These are phyloP conservation scores for Hartigia nigra DNA, from an alignment of 2,888 invertebrate genomes.

Conservation along the genomic window DNA sequence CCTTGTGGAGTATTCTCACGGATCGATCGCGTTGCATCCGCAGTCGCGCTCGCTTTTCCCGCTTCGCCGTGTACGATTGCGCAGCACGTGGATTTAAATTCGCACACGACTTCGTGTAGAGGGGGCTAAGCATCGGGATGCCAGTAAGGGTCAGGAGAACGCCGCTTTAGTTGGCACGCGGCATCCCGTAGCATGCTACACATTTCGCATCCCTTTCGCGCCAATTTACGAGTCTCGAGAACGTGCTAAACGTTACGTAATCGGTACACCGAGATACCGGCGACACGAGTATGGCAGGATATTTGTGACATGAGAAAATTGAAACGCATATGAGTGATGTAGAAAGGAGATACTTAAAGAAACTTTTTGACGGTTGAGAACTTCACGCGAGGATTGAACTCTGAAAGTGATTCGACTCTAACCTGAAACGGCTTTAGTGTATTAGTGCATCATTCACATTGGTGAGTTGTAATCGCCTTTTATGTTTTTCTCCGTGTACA, in stretches of 20 bases:
- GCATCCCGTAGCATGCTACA: slow-evolving; percentile 40
- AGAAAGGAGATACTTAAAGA: background rate
- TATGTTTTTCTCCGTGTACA: background rate
- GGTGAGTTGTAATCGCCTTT: background rate
- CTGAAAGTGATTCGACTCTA: background rate
- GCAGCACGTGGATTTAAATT: slow-evolving; percentile 39
- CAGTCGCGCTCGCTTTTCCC: slow-evolving; percentile 14
- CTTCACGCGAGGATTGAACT: background rate
- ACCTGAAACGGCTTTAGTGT: background rate
- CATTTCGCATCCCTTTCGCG: background rate
- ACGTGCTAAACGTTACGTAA: background rate
- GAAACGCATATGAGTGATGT: background rate
- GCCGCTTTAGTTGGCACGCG: slow-evolving; percentile 49
- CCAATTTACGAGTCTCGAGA: background rate
- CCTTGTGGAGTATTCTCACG: slow-evolving; percentile 15
- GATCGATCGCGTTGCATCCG: slow-evolving; percentile 31
- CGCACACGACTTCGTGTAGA: slow-evolving; percentile 8
- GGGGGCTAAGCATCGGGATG: slow-evolving; percentile 9
- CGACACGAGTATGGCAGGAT: background rate
- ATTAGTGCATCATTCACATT: background rate
- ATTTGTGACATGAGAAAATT: background rate
- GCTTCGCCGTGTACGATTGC: slow-evolving; percentile 37
- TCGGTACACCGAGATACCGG: background rate
- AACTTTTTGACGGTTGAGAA: background rate
- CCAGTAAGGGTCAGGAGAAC: slow-evolving; percentile 14